A percentile compares a stretch with the other conserved stretches of the same genome.
Conservation (phyloP, 2,888 invertebrate species). For the Lucinisca nassula region DNA sequence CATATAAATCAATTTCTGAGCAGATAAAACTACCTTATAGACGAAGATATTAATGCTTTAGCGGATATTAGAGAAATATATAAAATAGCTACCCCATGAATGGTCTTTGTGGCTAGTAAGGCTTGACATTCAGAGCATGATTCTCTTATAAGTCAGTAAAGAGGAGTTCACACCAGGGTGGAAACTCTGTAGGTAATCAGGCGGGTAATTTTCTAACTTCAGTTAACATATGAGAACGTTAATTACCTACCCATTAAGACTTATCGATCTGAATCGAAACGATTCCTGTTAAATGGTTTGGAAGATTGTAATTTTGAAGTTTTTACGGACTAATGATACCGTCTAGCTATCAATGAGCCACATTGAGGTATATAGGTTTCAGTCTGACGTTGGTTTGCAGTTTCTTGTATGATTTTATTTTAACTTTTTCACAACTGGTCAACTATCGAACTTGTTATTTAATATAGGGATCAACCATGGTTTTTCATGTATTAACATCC, state of each 20-base stretch:
- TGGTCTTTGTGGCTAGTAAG: background rate
- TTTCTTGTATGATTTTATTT: too few relatives aligned
- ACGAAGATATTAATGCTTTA: background rate
- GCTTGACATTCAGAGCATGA: slow-evolving; percentile 2
- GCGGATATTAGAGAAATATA: slow-evolving; percentile 19
- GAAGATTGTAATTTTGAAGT: slow-evolving; percentile 5
- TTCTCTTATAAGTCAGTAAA: background rate
- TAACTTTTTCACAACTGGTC: too few relatives aligned
- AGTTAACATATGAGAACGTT: slow-evolving; percentile 17
- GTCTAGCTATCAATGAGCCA: background rate
- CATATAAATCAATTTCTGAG: slow-evolving; percentile 59
- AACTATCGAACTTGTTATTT: too few relatives aligned
- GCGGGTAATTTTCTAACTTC: slow-evolving; percentile 5
- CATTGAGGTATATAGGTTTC: too few relatives aligned
- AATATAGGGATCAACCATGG: too few relatives aligned
- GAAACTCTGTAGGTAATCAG: slow-evolving; percentile 5
- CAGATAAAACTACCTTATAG: slow-evolving; percentile 42
- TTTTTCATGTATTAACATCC: too few relatives aligned
- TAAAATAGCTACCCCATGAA: slow-evolving; percentile 9
- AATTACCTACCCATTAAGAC: slow-evolving; percentile 3
- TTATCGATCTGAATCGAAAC: slow-evolving; percentile 8
- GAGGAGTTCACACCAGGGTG: slow-evolving; percentile 5
- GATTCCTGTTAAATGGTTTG: slow-evolving; percentile 16
- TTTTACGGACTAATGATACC: background rate
- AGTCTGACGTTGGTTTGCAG: too few relatives aligned